phyloP scores from a whole-genome alignment of 2,113 vertebrate species.

The Crotalus helleri region DNA sequence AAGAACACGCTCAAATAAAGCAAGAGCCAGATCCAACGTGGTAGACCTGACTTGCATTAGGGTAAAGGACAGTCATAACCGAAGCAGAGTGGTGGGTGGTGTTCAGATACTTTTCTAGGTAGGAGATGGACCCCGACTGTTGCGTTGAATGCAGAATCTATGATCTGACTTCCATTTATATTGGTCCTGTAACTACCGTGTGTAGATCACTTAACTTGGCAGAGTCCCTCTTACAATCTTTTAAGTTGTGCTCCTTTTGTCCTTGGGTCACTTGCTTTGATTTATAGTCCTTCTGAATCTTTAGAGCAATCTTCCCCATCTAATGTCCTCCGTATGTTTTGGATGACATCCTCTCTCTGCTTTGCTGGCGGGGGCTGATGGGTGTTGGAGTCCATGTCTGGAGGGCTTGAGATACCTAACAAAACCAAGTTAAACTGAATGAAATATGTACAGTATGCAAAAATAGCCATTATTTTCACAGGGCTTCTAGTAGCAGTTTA shows the following conservation, averaged over 20 bases:
- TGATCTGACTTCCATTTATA: neutral
- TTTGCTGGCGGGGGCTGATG: neutral
- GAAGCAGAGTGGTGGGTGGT: neutral
- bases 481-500: neutral
- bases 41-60: conserved; percentile 56
- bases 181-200: neutral
- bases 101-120: neutral
- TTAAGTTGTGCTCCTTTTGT: neutral
- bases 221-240: neutral
- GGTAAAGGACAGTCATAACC: conserved; percentile 50
- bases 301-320: neutral
- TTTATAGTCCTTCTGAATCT: neutral
- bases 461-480: neutral
- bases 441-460: neutral
- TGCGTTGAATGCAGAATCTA: neutral
- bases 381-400: neutral
- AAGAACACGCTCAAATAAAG: conserved; percentile 66
- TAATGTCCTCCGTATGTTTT: neutral
- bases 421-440: neutral
- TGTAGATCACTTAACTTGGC: conserved; percentile 2
- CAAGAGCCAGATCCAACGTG: conserved; percentile 67
- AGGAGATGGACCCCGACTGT: neutral
- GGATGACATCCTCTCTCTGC: neutral
- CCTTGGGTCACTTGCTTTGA: neutral
- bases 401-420: neutral